Percentiles rank a stretch among this genome's conserved stretches.
These are phyloP conservation scores for Cotesia vestalis DNA, from an alignment of 1,140 invertebrate species.

Conservation along the genomic window DNA sequence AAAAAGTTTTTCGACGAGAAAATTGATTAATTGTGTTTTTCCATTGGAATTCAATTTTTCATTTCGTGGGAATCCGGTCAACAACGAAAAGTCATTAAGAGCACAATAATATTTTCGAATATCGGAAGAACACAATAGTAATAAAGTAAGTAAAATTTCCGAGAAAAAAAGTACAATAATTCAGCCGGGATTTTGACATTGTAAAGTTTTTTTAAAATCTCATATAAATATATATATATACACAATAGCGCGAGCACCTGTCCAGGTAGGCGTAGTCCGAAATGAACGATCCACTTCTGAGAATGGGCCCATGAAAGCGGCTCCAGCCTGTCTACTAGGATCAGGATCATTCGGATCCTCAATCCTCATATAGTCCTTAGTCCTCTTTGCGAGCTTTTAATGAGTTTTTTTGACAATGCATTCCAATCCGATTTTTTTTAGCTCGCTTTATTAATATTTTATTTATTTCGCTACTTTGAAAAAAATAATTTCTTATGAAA, in stretches of 20 bases:
- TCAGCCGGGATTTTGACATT: conserved; percentile 59
- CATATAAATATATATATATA: conserved; percentile 24
- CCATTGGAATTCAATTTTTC: no score
- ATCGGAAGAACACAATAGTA: neutral
- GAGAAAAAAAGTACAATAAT: conserved; percentile 61
- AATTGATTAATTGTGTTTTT: no score
- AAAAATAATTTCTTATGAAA: no score
- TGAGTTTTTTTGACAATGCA: conserved; percentile 49
- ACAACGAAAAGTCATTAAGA: no score
- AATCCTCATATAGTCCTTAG: conserved; percentile 1
- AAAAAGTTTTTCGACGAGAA: no score
- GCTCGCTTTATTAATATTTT: neutral
- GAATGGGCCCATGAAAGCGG: conserved; percentile 53
- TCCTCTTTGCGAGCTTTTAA: conserved; percentile 50
- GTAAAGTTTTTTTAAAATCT: conserved; percentile 1
- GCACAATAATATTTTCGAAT: conserved; percentile 11
- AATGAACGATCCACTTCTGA: conserved; percentile 49
- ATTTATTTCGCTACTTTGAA: neutral
- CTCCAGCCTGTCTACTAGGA: conserved; percentile 62
- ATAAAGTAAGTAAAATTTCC: conserved; percentile 46
- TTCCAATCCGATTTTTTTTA: neutral
- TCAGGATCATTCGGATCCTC: conserved; percentile 61
- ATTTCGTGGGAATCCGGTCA: no score
- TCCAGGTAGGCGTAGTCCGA: conserved; percentile 57
- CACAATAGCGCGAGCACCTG: conserved; percentile 54